Conservation (phyloP, 1,140 invertebrate genomes). For the Drosophila carrolli region DNA sequence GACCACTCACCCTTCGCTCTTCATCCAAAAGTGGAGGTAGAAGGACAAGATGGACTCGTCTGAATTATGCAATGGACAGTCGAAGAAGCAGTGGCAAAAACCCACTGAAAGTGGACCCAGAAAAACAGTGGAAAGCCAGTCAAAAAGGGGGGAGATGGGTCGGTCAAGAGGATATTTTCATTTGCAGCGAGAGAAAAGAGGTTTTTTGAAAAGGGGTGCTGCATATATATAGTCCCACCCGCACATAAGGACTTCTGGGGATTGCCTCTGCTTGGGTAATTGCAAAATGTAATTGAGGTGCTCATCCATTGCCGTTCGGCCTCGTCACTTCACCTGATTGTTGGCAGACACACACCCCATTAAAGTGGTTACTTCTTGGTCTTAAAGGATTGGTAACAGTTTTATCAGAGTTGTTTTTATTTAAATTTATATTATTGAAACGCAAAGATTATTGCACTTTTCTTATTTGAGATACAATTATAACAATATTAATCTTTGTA, state of each 20-base stretch:
- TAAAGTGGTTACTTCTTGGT: background rate
- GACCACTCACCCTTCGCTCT: constrained; percentile 4
- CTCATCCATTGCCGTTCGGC: constrained; percentile 15
- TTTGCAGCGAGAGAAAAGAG: constrained; percentile 18
- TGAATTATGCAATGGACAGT: constrained; percentile 56
- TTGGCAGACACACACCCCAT: constrained; percentile 17
- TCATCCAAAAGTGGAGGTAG: constrained; percentile 1
- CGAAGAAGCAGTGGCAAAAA: constrained; percentile 11
- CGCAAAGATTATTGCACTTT: no score
- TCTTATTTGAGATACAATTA: no score
- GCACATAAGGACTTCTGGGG: constrained; percentile 1
- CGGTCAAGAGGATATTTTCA: constrained; percentile 42
- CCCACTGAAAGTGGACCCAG: constrained; percentile 11
- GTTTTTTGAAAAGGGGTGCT: constrained; percentile 7
- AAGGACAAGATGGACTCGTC: constrained; percentile 34
- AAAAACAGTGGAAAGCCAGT: constrained; percentile 17
- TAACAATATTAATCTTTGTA: no score
- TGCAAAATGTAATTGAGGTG: constrained; percentile 57
- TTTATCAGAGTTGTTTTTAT: background rate
- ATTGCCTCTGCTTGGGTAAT: constrained; percentile 29
- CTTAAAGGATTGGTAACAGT: background rate
- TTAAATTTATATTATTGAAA: no score
- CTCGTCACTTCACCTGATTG: constrained; percentile 38
- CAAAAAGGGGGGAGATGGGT: constrained; percentile 4
- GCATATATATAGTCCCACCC: constrained; percentile 14